Base-by-base conservation (phyloP, 2,797 vertebrate genomes). In the Channa striata region DNA sequence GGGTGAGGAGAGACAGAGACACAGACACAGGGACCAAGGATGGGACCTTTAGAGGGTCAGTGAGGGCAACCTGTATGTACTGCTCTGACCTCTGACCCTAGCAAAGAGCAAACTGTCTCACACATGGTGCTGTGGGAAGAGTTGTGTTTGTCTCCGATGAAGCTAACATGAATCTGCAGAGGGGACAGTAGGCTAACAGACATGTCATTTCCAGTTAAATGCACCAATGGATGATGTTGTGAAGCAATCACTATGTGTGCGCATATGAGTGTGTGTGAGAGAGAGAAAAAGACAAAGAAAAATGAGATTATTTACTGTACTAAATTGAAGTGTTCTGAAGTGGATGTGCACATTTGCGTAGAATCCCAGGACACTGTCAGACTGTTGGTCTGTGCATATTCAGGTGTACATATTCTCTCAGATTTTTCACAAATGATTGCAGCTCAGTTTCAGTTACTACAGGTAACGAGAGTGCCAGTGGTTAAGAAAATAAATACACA, bases 1-100 rank as follows among this genome's bases (percentile, higher is more conserved):
- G 91, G 86, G 87, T 82, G 82, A 86, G 77, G 42, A 90, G 76
- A 86, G 77, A 92, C 88, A 91, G 89, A 92, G 91, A 90, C 57
- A 81, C 83, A 91, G 89, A 85, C 83, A 83, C 73, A 82, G 81
- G 46, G 14, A 77, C 75, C 80, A n/a, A 89, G 82, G 87, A 90
- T 87, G 82, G 77, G 73, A 84, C 83, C 71, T 77, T 74, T 68
- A 48, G 43, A 11, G 78, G 91, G 92, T 91, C 89, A 88, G 34
- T 3, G 61, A 68, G 91, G 88, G 90, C 87, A 88, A 91, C 89
- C 84, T 87, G 84, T 68, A 82, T 86, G 85, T 89, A 90, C 80
- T 70, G 77, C 76, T 73, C 47, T 78, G 88, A 87, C 88, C 90
- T 85, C 49, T 74, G 78, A 91, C 82, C 85, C 68, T 39, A n/a